A percentile compares a stretch with the other conserved stretches of the same genome.
These are phyloP conservation scores for Chaetura pelagica DNA, from an alignment of 2,113 vertebrate species.

Conservation along the genomic window DNA sequence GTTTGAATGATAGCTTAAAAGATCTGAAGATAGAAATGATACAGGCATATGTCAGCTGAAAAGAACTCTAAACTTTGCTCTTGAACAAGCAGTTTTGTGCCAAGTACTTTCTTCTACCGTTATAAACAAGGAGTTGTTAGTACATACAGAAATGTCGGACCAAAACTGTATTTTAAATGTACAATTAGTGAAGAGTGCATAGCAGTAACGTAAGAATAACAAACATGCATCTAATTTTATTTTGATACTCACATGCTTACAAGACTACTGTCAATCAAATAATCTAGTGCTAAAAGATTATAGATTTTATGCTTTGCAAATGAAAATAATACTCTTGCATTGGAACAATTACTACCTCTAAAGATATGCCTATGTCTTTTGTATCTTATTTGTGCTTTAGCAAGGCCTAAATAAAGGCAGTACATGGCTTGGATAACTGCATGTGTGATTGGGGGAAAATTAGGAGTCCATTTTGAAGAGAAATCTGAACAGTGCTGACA, in stretches of 20 bases:
- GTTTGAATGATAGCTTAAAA: not conserved
- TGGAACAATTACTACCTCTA: not conserved
- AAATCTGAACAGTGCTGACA: not conserved
- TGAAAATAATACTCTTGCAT: not conserved
- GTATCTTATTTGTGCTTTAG: not conserved
- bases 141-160: not conserved
- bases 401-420: not conserved
- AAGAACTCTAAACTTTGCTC: not conserved
- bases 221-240: not conserved
- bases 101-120: not conserved
- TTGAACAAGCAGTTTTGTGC: not conserved
- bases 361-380: not conserved
- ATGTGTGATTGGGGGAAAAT: not conserved
- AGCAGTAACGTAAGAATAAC: not conserved
- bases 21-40: not conserved
- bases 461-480: not conserved
- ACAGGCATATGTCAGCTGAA: not conserved
- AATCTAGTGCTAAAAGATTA: not conserved
- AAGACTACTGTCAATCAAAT: not conserved
- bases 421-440: not conserved
- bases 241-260: not conserved
- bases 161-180: not conserved
- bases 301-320: not conserved
- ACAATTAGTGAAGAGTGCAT: not conserved
- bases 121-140: not conserved